Evolutionary conservation across 2,113 vertebrate genomes (phyloP).

Genomic region (Larimichthys polyactis): DNA sequence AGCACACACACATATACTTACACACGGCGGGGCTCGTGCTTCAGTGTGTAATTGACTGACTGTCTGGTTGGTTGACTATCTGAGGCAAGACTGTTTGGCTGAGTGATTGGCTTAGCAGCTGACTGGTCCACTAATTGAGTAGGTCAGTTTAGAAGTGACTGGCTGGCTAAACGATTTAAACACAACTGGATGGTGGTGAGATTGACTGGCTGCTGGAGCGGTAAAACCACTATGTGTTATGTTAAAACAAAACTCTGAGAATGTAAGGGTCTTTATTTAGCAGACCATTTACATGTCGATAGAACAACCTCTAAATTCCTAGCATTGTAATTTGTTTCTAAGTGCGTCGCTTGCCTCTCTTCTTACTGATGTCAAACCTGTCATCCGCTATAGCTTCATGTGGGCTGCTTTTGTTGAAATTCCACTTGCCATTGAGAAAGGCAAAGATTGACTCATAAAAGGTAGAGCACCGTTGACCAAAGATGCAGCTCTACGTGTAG

Average conservation of each 20-base stretch:
- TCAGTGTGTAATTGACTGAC: constrained; percentile 64
- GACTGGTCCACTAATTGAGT: constrained; percentile 68
- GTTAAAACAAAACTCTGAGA: background rate
- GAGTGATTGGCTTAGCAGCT: constrained; percentile 61
- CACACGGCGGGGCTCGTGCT: background rate
- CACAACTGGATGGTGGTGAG: constrained; percentile 33
- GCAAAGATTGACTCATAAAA: background rate
- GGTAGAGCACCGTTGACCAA: too few relatives aligned
- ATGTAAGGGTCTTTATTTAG: background rate
- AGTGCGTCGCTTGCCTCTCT: background rate
- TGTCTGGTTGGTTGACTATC: constrained; percentile 60
- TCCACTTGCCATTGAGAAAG: background rate
- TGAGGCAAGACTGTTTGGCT: constrained; percentile 53
- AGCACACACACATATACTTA: constrained; percentile 25
- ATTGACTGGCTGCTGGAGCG: background rate
- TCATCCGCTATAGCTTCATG: background rate
- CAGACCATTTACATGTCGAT: background rate
- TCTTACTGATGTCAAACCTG: background rate
- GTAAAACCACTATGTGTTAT: background rate
- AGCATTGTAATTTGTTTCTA: background rate
- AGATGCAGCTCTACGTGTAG: too few relatives aligned
- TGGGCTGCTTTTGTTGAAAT: background rate
- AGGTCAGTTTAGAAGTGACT: constrained; percentile 61
- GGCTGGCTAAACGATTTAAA: constrained; percentile 51
- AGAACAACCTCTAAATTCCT: background rate